Evolutionary conservation across 2,888 invertebrate species (phyloP).

Genomic region (Imbricaverruca yamaguchii): DNA sequence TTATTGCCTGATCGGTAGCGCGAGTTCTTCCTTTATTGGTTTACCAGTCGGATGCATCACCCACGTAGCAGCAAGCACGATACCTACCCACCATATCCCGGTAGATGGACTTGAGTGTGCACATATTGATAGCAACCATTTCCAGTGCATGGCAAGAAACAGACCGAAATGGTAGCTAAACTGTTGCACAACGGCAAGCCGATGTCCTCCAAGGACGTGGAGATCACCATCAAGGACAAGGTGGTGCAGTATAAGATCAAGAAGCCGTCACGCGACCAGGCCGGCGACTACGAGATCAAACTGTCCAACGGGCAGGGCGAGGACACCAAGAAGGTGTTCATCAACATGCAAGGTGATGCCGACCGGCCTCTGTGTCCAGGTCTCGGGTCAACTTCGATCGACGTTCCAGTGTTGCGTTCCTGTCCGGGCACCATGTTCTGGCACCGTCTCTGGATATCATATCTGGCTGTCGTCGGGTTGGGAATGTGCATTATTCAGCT

Average conservation of each 20-base stretch:
- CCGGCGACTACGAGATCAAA: conserved; percentile 89
- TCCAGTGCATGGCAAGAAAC: conserved; percentile 76
- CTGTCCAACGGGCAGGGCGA: conserved; percentile 90
- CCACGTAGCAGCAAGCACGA: too few relatives aligned
- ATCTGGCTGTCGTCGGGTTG: background rate
- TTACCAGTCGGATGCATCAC: too few relatives aligned
- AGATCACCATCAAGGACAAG: conserved; percentile 80
- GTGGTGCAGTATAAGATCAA: conserved; percentile 84
- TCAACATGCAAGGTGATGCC: conserved; percentile 66
- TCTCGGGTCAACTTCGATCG: too few relatives aligned
- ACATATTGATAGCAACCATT: conserved; percentile 29
- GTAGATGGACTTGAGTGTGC: background rate
- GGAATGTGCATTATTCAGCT: too few relatives aligned
- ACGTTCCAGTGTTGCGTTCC: too few relatives aligned
- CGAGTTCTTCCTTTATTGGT: too few relatives aligned
- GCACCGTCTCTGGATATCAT: background rate
- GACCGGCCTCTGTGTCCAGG: too few relatives aligned
- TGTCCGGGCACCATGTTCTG: too few relatives aligned
- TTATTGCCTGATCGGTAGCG: too few relatives aligned
- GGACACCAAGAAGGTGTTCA: conserved; percentile 69
- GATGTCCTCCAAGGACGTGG: conserved; percentile 77
- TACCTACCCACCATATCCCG: too few relatives aligned
- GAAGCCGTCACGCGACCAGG: conserved; percentile 74
- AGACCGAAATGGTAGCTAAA: conserved; percentile 82
- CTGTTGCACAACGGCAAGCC: conserved; percentile 84